These are phyloP conservation scores for Hemichromis elongatus DNA, from an alignment of 2,113 vertebrate genomes.

Conservation along the genomic window DNA sequence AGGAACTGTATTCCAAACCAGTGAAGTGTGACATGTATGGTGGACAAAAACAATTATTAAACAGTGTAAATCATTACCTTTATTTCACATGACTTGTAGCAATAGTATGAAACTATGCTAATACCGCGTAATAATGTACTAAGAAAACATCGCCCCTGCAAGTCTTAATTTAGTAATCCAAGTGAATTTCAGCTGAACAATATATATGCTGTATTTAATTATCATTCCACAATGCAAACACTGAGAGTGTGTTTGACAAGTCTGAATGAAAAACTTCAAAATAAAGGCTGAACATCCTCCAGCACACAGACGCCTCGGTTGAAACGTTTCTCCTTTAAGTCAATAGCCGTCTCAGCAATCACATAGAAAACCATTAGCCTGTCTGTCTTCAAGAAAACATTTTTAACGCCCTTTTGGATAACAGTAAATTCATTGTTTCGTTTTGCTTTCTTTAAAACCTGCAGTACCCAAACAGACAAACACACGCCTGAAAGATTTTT, in stretches of 20 bases:
- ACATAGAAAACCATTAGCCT: neutral
- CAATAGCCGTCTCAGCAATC: neutral
- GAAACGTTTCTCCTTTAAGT: neutral
- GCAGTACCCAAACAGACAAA: neutral
- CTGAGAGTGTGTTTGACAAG: neutral
- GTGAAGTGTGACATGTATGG: neutral
- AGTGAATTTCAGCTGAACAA: neutral
- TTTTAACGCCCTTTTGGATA: neutral
- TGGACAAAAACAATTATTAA: neutral
- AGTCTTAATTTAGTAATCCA: neutral
- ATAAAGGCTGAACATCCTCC: neutral
- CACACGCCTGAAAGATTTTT: neutral
- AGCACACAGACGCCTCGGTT: neutral
- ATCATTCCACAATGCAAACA: neutral
- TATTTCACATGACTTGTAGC: neutral
- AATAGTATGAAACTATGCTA: neutral
- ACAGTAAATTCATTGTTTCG: neutral
- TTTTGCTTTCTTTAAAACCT: neutral
- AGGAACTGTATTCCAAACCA: neutral
- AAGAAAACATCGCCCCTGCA: accelerated
- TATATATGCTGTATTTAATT: neutral
- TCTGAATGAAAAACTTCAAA: neutral
- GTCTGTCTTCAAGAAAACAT: neutral
- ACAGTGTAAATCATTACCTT: neutral
- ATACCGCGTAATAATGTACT: neutral